phyloP scores from a whole-genome alignment of 1,140 invertebrate species.

The Stegodyphus mimosarum region DNA sequence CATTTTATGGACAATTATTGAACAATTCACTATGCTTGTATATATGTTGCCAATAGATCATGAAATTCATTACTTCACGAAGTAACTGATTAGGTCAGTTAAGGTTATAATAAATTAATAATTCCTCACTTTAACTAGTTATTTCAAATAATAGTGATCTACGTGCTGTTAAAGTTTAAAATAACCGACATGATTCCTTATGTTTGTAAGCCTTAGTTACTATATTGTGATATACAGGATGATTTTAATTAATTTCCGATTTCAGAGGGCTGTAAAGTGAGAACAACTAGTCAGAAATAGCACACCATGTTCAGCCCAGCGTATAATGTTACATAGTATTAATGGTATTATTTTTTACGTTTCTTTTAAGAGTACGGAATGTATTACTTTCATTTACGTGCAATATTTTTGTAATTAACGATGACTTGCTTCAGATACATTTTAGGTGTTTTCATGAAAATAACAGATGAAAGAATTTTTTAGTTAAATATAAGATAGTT shows the following conservation, averaged over 20 bases:
- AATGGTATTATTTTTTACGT: not conserved
- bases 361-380: not conserved
- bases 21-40: not conserved
- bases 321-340: not conserved
- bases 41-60: not conserved
- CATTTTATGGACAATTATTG: too few relatives aligned
- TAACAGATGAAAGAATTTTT: too few relatives aligned
- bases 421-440: not conserved
- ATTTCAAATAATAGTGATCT: not conserved
- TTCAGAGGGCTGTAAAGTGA: not conserved
- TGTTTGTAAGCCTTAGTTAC: not conserved
- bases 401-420: slow-evolving; percentile 8
- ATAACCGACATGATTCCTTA: not conserved
- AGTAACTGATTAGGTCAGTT: not conserved
- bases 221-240: slow-evolving; percentile 5
- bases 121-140: not conserved
- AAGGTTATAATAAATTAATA: not conserved
- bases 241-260: not conserved
- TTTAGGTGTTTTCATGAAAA: too few relatives aligned
- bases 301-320: not conserved
- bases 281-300: slow-evolving; percentile 4
- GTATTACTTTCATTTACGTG: slow-evolving; percentile 6
- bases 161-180: not conserved
- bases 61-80: slow-evolving; percentile 7
- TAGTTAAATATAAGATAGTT: too few relatives aligned